Conservation (phyloP, 2,797 vertebrate genomes). For the Pseudochirops cupreus region DNA sequence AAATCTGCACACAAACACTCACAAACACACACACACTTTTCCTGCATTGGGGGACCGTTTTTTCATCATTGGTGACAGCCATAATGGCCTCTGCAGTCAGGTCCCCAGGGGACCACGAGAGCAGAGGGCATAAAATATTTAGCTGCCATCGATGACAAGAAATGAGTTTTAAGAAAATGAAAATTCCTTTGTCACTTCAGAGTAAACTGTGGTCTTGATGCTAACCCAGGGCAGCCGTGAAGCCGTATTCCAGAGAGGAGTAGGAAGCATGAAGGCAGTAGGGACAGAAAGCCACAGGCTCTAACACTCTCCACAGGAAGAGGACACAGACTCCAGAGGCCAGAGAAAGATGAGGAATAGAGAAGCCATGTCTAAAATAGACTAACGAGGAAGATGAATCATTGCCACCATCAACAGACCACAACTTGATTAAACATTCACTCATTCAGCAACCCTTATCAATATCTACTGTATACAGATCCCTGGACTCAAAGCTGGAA, state of each 20-base stretch:
- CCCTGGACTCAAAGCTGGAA: neutral
- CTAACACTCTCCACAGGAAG: slow-evolving; percentile 72
- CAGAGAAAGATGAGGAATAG: slow-evolving; percentile 43
- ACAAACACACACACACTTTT: neutral
- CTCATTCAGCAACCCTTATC: neutral
- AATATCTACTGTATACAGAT: neutral
- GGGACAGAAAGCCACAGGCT: slow-evolving; percentile 72
- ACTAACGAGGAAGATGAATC: neutral
- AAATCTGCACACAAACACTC: neutral
- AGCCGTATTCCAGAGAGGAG: slow-evolving; percentile 68
- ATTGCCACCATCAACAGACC: neutral
- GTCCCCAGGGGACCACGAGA: slow-evolving; percentile 87
- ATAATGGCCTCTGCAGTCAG: slow-evolving; percentile 87
- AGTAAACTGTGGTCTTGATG: slow-evolving; percentile 88
- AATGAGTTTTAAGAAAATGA: slow-evolving; percentile 93
- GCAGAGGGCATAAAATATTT: slow-evolving; percentile 93
- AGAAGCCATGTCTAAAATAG: slow-evolving; percentile 2
- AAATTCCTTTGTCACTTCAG: slow-evolving; percentile 88
- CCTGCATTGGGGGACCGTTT: slow-evolving; percentile 83
- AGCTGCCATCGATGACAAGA: slow-evolving; percentile 91
- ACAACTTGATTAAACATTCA: neutral
- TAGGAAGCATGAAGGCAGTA: slow-evolving; percentile 70
- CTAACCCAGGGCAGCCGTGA: slow-evolving; percentile 79
- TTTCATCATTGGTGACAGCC: slow-evolving; percentile 87
- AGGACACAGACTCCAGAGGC: slow-evolving; percentile 65